Evolutionary conservation across 2,797 vertebrate species (phyloP), one percentile per base, ranked within the genome.

Genomic region (Ctenopoma kingsleyae): DNA sequence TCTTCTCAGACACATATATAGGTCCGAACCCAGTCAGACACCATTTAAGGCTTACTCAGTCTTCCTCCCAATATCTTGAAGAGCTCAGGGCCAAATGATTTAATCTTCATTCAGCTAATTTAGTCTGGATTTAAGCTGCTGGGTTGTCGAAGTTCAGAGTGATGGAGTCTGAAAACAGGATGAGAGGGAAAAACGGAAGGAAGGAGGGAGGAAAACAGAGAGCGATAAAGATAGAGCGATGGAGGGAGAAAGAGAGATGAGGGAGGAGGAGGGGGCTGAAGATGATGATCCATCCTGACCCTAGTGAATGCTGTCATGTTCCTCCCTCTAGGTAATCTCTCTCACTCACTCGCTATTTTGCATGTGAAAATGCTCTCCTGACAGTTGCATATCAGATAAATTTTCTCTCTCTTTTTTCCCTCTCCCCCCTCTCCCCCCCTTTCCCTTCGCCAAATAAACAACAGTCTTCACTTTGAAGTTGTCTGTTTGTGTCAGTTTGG

Each of bases 101-200:
- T 94, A 92, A 94, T 93, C 92, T 93, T 93, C 92, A 93, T 94
- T 93, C 89, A 83, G 87, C 89, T 93, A 92, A 92, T 93, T 93
- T 94, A 93, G 91, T 92, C 92, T 91, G 87, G 91, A 91, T 92
- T 91, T 89, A 89, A 90, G 90, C 83, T 90, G 89, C 90, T 47
- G 83, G 88, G 81, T 92, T 92, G 91, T 91, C 91, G 87, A 92
- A 93, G 91, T 88, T 85, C 84, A 91, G 89, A 92, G 90, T 91
- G 90, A 93, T 92, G 88, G 84, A 90, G 90, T 92, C 89, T 90
- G 89, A 89, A 91, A 91, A 92, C 88, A 91, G 92, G 88, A 91
- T 86, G 91, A 90, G 89, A 87, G 85, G 78, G 74, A 54, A 69
- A 85, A 90, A 79, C 79, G 79, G 87, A 84, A 89, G 80, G 80